Evolutionary conservation across 2,797 vertebrate genomes (phyloP), one percentile per base, ranked within the genome.

Genomic region (Oceanodroma leucorhoa): DNA sequence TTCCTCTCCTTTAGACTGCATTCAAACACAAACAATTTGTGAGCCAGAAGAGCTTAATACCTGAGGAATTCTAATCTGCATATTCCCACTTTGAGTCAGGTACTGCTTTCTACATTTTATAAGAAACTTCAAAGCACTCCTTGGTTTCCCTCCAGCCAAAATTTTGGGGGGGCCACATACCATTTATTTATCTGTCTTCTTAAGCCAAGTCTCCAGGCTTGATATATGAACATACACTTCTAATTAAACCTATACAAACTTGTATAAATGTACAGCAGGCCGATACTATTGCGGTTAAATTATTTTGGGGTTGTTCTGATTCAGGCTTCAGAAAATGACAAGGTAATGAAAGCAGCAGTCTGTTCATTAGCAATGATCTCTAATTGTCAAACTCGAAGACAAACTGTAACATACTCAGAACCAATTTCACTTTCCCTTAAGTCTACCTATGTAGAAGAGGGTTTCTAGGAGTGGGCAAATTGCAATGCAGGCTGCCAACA

Each of bases 21-120:
- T 94, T 91, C 88, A 92, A 93, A 95, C 81, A 90, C 92, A 97
- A 95, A 93, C 94, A 97, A 90, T 91, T 95, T 94, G 90, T 88
- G 87, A 93, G 86, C 90, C 91, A 96, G 83, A 89, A 86, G 64
- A 97, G 48, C 40, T 97, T 96, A 95, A 64, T 93, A 95, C 67
- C 81, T 87, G 93, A 95, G 86, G 95, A 96, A 86, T 96, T 96
- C 94, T 96, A 94, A 97, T 97, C 90, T 96, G 62, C 96, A 84
- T 95, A 91, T 95, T 96, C 79, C 61, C 54, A n/a, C 43, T 92
- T 94, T 77, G 80, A 97, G 48, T 64, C 83, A 94, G 87, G 93
- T 96, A 89, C 76, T 85, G 57, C 62, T 92, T 93, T 95, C 76
- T 90, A 50, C 77, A 24, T 64, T 90, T 94, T 81, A 51, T 60